These are phyloP conservation scores for Papilio xuthus DNA, from an alignment of 1,140 invertebrate species.

Conservation along the genomic window DNA sequence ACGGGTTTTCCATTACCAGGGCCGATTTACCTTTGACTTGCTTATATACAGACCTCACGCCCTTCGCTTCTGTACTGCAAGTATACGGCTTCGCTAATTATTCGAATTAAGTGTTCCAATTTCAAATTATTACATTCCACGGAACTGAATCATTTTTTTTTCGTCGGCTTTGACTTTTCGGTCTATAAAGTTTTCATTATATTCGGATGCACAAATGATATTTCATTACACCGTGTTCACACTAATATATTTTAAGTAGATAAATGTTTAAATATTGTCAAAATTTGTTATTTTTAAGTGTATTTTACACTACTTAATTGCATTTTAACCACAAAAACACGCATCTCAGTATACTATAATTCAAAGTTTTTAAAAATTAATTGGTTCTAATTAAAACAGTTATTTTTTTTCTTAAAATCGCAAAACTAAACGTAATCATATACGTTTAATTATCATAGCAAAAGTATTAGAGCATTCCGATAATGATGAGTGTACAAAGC, in stretches of 20 bases:
- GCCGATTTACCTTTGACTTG: conserved; percentile 15
- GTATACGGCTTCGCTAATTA: conserved; percentile 2
- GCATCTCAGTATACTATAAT: not conserved
- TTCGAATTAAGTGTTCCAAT: not conserved
- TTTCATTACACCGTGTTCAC: not conserved
- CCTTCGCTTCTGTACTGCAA: not conserved
- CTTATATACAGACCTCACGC: conserved; percentile 15
- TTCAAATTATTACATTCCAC: not conserved
- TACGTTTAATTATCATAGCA: conserved; percentile 38
- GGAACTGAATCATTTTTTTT: not conserved
- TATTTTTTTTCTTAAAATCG: not conserved
- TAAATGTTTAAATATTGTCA: not conserved
- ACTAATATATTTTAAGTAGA: not conserved
- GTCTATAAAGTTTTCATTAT: not conserved
- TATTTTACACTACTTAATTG: too few relatives aligned
- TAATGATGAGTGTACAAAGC: conserved; percentile 31
- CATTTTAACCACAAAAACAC: too few relatives aligned
- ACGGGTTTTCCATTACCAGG: conserved; percentile 24
- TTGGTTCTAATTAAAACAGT: not conserved
- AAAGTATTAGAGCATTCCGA: conserved; percentile 34
- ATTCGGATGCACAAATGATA: not conserved
- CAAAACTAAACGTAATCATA: not conserved
- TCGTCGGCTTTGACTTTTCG: not conserved
- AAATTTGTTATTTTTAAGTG: too few relatives aligned
- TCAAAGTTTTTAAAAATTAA: not conserved